A percentile compares a stretch with the other conserved stretches of the same genome.
phyloP scores from a whole-genome alignment of 1,140 invertebrate genomes.

The Drosophila kurseongensis region DNA sequence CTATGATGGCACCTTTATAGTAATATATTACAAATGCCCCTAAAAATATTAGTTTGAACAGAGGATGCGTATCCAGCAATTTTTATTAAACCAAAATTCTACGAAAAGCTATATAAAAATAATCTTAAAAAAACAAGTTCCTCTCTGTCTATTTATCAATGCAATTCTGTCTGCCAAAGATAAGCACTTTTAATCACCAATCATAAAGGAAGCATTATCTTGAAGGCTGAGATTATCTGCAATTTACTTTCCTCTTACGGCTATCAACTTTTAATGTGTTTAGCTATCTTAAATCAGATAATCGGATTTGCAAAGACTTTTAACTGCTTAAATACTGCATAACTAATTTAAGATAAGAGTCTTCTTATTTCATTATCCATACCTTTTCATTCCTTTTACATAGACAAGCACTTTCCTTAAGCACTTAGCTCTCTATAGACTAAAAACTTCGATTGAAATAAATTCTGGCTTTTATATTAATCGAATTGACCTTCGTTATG shows the following conservation, averaged over 20 bases:
- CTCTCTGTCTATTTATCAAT: neutral
- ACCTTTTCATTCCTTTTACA: constrained; percentile 1
- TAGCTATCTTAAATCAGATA: constrained; percentile 11
- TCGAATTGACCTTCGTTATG: constrained; percentile 41
- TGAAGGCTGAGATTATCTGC: neutral
- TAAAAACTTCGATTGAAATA: neutral
- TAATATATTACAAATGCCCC: neutral
- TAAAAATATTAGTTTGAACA: too few relatives aligned
- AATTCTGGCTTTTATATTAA: constrained; percentile 6
- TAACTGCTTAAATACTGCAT: neutral
- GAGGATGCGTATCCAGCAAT: neutral
- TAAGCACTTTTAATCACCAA: neutral
- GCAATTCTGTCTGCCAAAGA: neutral
- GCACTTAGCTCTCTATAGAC: neutral
- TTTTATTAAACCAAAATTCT: neutral
- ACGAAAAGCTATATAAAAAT: neutral
- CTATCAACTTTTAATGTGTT: neutral
- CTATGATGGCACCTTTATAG: constrained; percentile 1
- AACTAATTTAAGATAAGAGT: constrained; percentile 13
- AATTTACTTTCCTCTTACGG: neutral
- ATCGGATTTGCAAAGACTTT: constrained; percentile 12
- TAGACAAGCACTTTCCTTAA: neutral
- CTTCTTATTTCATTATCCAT: constrained; percentile 17
- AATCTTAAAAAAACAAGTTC: neutral
- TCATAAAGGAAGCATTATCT: neutral